phyloP scores from a whole-genome alignment of 1,140 invertebrate genomes.

The Eciton burchellii region DNA sequence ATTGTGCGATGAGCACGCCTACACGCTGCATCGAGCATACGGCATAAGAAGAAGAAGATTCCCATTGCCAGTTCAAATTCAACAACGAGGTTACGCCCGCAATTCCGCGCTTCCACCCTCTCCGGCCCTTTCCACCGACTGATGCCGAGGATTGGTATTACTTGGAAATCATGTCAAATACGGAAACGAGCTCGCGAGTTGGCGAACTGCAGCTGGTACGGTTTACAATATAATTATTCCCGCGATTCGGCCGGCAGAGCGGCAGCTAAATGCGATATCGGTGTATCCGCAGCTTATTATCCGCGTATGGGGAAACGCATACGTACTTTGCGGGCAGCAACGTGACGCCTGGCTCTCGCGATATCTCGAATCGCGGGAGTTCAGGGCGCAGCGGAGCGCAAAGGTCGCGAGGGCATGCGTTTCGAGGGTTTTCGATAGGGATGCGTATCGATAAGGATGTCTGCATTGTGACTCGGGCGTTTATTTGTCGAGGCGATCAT shows the following conservation, averaged over 20 bases:
- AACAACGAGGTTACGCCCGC: constrained; percentile 64
- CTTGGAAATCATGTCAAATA: constrained; percentile 72
- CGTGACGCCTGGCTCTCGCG: not conserved
- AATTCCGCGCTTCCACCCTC: no score
- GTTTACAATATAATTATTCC: constrained; percentile 70
- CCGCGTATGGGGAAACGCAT: constrained; percentile 4
- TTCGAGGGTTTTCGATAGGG: no score
- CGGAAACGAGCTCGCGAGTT: constrained; percentile 65
- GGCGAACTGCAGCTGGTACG: constrained; percentile 60
- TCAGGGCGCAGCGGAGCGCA: no score
- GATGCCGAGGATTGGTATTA: constrained; percentile 69
- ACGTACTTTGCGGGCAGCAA: constrained; percentile 6
- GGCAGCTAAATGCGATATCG: constrained; percentile 58
- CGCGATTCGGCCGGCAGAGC: constrained; percentile 47
- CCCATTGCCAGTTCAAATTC: constrained; percentile 72
- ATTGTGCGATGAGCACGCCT: no score
- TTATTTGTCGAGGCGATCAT: no score
- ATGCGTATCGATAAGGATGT: no score
- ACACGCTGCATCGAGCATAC: no score
- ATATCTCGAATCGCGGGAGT: not conserved
- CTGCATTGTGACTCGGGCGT: no score
- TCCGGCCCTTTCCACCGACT: not conserved
- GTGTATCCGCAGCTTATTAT: constrained; percentile 47
- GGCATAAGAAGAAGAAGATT: no score
- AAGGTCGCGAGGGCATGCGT: not conserved